These are phyloP conservation scores for Edolisoma coerulescens DNA, from an alignment of 2,113 vertebrate genomes.

Conservation along the genomic window DNA sequence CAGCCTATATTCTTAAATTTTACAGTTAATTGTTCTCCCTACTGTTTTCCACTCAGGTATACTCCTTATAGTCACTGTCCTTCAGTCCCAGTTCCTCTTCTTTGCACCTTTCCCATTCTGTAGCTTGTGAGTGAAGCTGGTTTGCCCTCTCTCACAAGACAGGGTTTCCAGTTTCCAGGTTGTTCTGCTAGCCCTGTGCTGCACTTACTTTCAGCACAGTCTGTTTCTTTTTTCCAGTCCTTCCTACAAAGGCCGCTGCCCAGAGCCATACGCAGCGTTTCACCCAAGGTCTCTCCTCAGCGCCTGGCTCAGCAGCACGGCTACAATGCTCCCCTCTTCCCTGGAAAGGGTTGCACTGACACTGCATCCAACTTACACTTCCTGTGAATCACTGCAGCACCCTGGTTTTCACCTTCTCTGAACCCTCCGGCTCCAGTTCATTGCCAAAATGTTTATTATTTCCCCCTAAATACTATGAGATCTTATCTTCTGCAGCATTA, in stretches of 20 bases:
- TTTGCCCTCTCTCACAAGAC: neutral
- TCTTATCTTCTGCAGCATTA: neutral
- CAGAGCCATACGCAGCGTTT: accelerated
- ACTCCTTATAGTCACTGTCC: neutral
- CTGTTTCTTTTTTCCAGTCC: neutral
- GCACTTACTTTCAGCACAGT: accelerated
- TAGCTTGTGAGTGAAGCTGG: neutral
- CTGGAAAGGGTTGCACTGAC: neutral
- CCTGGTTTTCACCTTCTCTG: neutral
- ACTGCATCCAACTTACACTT: neutral
- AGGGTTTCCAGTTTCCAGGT: neutral
- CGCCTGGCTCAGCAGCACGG: neutral
- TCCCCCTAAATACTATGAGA: neutral
- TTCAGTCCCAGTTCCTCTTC: neutral
- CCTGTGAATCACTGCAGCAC: neutral
- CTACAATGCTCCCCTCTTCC: neutral
- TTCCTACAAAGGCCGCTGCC: neutral
- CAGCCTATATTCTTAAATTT: neutral
- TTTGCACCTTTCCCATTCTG: neutral
- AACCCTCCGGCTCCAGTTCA: neutral
- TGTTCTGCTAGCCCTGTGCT: neutral
- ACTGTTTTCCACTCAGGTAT: neutral
- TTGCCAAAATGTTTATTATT: constrained; percentile 9
- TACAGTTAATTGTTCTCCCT: neutral
- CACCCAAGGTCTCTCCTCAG: neutral